Percentiles rank a stretch among this genome's conserved stretches.
Evolutionary conservation across 2,888 invertebrate genomes (phyloP).

Genomic region (Ashinkailepas kermadecensis): DNA sequence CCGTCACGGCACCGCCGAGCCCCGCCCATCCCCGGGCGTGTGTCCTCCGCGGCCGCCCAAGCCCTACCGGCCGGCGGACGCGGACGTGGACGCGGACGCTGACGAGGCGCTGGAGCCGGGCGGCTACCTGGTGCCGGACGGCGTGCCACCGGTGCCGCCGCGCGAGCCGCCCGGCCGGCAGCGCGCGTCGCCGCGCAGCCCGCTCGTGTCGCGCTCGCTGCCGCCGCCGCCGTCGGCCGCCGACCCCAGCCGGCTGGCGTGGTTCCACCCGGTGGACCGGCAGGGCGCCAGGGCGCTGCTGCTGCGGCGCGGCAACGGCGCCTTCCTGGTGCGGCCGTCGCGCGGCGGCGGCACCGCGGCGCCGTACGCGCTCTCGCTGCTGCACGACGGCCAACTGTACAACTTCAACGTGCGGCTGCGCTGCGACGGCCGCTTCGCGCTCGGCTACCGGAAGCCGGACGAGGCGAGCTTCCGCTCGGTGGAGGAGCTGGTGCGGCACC

Average conservation of each 20-base stretch:
- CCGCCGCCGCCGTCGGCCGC: background rate
- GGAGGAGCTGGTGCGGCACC: conserved; percentile 8
- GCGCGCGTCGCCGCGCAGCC: background rate
- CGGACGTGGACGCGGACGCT: background rate
- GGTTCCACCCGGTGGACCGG: background rate
- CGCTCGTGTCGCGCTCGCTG: background rate
- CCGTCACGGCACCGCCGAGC: too few species aligned
- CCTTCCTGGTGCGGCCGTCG: conserved; percentile 3
- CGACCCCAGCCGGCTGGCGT: background rate
- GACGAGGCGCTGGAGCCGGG: background rate
- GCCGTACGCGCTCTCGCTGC: conserved; percentile 1
- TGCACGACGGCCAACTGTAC: background rate
- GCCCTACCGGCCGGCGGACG: background rate
- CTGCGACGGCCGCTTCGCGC: background rate
- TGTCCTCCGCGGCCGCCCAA: background rate
- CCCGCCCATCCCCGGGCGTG: background rate
- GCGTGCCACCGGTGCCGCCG: conserved; percentile 1
- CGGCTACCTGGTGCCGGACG: conserved; percentile 6
- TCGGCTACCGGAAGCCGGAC: background rate
- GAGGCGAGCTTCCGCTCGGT: conserved; percentile 16
- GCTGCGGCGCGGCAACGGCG: background rate
- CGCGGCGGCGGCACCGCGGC: background rate
- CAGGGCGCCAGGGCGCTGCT: background rate
- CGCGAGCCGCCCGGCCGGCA: background rate
- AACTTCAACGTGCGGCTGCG: conserved; percentile 8